A percentile compares a stretch with the other conserved stretches of the same genome.
phyloP scores from a whole-genome alignment of 2,888 invertebrate species.

The Prenolepis imparis region DNA sequence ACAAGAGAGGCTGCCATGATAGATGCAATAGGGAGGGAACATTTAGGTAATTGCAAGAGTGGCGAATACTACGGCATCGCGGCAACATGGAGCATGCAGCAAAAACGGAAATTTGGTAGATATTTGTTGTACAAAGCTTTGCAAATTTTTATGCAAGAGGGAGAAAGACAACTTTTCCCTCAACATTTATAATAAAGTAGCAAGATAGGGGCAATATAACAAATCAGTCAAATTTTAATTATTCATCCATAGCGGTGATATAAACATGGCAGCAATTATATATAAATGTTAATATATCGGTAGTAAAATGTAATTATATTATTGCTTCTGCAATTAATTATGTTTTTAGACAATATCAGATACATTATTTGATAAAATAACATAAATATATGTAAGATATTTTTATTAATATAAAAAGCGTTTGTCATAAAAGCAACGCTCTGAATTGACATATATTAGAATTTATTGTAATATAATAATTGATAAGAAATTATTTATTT shows the following conservation, averaged over 20 bases:
- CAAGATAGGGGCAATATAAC: not conserved
- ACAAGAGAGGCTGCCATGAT: slow-evolving; percentile 98
- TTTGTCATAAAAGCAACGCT: not conserved
- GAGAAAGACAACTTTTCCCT: slow-evolving; percentile 95
- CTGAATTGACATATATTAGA: not conserved
- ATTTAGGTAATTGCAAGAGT: slow-evolving; percentile 92
- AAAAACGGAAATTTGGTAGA: slow-evolving; percentile 92
- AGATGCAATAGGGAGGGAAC: slow-evolving; percentile 92
- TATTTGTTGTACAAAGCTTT: slow-evolving; percentile 93
- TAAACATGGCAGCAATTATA: not conserved
- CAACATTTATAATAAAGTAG: slow-evolving; percentile 32
- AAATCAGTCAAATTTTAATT: slow-evolving; percentile 11
- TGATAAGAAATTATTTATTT: not conserved
- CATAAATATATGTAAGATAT: slow-evolving; percentile 14
- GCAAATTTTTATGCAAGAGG: slow-evolving; percentile 94
- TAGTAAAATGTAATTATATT: not conserved
- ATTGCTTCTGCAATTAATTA: not conserved
- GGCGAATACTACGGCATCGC: slow-evolving; percentile 95
- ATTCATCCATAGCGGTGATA: not conserved
- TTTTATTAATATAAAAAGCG: not conserved
- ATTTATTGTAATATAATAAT: slow-evolving; percentile 2
- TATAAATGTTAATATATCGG: not conserved
- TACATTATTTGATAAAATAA: slow-evolving; percentile 12
- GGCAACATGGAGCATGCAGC: slow-evolving; percentile 91
- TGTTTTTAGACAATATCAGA: not conserved